A percentile compares a stretch with the other conserved stretches of the same genome.
Conservation (phyloP, 2,113 vertebrate genomes). For the Nesogale talazaci region DNA sequence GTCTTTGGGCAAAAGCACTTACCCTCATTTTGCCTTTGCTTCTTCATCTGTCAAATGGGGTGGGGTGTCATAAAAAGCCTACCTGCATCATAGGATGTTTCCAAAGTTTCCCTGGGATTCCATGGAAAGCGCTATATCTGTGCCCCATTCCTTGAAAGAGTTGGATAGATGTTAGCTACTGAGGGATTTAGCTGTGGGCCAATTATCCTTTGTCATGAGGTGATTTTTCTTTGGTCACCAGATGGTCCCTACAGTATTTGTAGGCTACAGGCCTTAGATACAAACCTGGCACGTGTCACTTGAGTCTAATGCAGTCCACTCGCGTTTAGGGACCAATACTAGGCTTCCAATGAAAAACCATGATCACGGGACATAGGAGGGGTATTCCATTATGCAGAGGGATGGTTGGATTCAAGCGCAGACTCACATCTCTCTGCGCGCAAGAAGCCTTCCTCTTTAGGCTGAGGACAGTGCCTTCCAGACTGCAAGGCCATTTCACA, state of each 20-base stretch:
- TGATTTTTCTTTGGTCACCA: slow-evolving; percentile 71
- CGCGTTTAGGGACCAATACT: slow-evolving; percentile 19
- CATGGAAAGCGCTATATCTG: background rate
- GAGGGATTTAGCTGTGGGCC: slow-evolving; percentile 50
- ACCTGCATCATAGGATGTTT: background rate
- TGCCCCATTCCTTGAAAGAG: slow-evolving; percentile 2
- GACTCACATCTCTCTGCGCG: slow-evolving; percentile 44
- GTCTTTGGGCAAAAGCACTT: background rate
- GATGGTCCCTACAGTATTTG: slow-evolving; percentile 64
- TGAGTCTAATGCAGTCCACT: slow-evolving; percentile 56
- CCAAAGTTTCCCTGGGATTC: slow-evolving; percentile 42
- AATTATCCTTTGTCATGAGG: slow-evolving; percentile 72
- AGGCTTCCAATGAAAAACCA: slow-evolving; percentile 52
- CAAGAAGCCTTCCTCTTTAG: slow-evolving; percentile 30
- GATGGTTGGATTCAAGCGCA: slow-evolving; percentile 27
- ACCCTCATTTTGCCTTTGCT: slow-evolving; percentile 17
- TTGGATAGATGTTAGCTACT: slow-evolving; percentile 53
- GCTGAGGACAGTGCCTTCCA: slow-evolving; percentile 40
- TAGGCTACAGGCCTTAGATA: slow-evolving; percentile 43
- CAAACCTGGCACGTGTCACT: slow-evolving; percentile 62
- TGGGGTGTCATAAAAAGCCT: background rate
- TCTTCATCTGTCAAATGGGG: slow-evolving; percentile 51
- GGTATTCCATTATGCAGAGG: slow-evolving; percentile 55
- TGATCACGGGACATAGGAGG: slow-evolving; percentile 27
- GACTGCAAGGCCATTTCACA: slow-evolving; percentile 57